A percentile compares a stretch with the other conserved stretches of the same genome.
Conservation (phyloP, 2,113 vertebrate species). For the Gymnogyps californianus region DNA sequence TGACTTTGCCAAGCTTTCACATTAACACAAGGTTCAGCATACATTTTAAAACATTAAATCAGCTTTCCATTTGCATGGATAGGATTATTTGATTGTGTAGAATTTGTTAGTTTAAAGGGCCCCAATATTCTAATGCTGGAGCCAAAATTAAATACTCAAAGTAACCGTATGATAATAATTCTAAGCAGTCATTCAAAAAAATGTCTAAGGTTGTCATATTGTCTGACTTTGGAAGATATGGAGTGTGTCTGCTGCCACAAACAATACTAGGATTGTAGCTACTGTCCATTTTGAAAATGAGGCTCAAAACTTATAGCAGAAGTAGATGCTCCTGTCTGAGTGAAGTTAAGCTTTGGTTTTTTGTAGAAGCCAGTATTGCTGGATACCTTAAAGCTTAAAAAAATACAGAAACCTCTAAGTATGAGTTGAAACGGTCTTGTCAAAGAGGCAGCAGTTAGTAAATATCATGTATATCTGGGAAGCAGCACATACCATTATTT, state of each 20-base stretch:
- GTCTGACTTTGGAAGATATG: neutral
- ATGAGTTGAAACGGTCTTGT: neutral
- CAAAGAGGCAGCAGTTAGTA: neutral
- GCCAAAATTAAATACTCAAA: neutral
- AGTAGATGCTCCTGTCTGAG: neutral
- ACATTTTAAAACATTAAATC: conserved; percentile 8
- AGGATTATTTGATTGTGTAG: neutral
- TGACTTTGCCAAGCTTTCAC: conserved; percentile 69
- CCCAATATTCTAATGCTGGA: neutral
- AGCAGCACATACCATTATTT: neutral
- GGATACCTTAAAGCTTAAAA: neutral
- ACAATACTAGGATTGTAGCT: neutral
- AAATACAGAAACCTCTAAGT: neutral
- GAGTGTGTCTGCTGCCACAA: neutral
- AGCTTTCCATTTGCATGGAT: neutral
- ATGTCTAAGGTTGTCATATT: neutral
- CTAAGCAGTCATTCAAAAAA: neutral
- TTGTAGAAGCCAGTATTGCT: neutral
- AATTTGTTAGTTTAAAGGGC: neutral
- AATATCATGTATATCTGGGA: neutral
- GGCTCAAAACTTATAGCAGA: neutral
- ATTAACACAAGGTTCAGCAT: neutral
- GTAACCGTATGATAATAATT: neutral
- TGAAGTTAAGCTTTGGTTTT: neutral
- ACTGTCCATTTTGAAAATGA: neutral